Evolutionary conservation across 2,797 vertebrate species (phyloP).

Genomic region (Liparis tanakae): DNA sequence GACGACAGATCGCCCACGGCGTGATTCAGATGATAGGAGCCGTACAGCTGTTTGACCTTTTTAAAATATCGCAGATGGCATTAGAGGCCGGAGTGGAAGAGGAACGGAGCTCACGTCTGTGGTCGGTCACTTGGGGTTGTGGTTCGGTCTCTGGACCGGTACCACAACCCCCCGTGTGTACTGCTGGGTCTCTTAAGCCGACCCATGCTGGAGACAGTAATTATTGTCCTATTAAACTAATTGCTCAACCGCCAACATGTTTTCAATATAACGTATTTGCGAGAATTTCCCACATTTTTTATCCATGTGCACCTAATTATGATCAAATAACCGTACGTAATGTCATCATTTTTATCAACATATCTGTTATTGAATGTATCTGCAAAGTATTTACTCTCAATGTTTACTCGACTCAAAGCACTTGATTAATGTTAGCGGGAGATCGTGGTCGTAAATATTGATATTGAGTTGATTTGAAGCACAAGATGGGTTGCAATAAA

Average conservation of each 20-base stretch:
- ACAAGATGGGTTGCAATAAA: not conserved
- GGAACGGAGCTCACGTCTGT: constrained; percentile 30
- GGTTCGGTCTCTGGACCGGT: constrained; percentile 1
- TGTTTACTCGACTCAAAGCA: not conserved
- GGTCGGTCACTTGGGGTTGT: constrained; percentile 10
- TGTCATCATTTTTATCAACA: not conserved
- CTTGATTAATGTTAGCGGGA: not conserved
- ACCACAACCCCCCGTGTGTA: not conserved
- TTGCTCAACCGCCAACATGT: not conserved
- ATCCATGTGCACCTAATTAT: not conserved
- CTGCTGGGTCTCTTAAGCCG: not conserved
- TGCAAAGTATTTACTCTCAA: too few species aligned
- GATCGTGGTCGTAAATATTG: not conserved
- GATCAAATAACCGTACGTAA: not conserved
- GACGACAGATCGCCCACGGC: constrained; percentile 61
- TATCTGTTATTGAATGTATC: not conserved
- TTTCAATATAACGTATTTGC: not conserved
- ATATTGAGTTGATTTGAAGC: not conserved
- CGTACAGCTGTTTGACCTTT: constrained; percentile 73
- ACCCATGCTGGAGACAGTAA: constrained; percentile 4
- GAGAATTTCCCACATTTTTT: not conserved
- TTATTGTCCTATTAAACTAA: not conserved
- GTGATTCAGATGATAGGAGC: constrained; percentile 52
- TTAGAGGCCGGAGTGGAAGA: constrained; percentile 25
- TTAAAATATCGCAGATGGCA: constrained; percentile 62